Evolutionary conservation across 2,797 vertebrate genomes (phyloP).

Genomic region (Coccyzus lansbergi): DNA sequence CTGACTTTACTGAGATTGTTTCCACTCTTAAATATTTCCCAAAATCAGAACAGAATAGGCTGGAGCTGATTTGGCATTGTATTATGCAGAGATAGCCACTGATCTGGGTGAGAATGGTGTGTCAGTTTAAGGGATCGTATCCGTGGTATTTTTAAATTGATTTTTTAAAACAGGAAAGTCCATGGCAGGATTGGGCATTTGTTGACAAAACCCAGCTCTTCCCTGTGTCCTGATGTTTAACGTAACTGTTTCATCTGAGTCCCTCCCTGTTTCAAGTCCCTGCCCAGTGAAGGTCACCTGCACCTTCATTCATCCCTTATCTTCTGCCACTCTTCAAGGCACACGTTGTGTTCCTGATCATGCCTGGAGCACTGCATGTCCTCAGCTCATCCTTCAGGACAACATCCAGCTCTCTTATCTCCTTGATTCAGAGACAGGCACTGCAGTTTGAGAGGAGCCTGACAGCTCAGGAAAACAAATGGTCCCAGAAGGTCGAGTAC

Average conservation of each 20-base stretch:
- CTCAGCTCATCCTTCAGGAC: constrained; percentile 40
- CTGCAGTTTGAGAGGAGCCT: neutral
- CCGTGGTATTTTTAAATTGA: neutral
- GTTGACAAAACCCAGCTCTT: neutral
- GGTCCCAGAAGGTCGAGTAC: neutral
- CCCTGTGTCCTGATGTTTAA: neutral
- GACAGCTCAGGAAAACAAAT: neutral
- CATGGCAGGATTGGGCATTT: neutral
- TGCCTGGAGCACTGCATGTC: constrained; percentile 49
- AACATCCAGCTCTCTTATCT: neutral
- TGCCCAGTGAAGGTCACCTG: constrained; percentile 31
- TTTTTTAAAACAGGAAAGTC: neutral
- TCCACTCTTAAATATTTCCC: neutral
- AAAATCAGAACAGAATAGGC: neutral
- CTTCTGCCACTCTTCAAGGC: constrained; percentile 50
- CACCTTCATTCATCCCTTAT: constrained; percentile 53
- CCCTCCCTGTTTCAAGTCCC: constrained; percentile 1
- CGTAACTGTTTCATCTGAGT: neutral
- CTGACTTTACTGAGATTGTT: neutral
- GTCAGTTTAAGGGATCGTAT: neutral
- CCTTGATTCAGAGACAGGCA: neutral
- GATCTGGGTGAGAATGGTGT: neutral
- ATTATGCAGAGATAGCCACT: neutral
- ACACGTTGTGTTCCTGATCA: neutral
- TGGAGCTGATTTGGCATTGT: neutral